phyloP scores from a whole-genome alignment of 2,797 vertebrate genomes.

The Enteromius anoplus region DNA sequence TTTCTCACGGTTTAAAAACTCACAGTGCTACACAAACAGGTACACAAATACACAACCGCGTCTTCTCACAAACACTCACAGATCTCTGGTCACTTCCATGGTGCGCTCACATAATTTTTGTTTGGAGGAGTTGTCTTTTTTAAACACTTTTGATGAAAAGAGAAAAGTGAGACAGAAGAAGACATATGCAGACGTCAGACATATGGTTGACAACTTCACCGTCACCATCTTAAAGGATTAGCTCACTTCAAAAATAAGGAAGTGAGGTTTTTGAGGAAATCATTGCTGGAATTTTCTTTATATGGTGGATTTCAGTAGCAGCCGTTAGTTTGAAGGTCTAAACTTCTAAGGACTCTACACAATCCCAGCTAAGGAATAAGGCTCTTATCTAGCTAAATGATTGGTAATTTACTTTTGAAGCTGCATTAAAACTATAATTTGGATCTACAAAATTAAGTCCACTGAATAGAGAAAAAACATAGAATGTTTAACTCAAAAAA shows the following conservation, averaged over 20 bases:
- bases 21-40: conserved; percentile 44
- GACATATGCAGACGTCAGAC: not conserved
- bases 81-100: not conserved
- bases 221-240: not conserved
- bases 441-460: not conserved
- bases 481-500: not conserved
- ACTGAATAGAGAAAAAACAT: not conserved
- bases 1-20: conserved; percentile 76
- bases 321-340: too few species aligned
- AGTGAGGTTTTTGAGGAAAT: not conserved
- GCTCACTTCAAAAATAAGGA: not conserved
- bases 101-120: not conserved
- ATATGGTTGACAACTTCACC: not conserved
- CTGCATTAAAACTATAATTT: not conserved
- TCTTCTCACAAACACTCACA: conserved; percentile 23
- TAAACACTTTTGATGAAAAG: not conserved
- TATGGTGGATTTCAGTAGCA: too few species aligned
- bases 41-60: conserved; percentile 18
- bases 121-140: not conserved
- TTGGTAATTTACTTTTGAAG: not conserved
- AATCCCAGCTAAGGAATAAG: too few species aligned
- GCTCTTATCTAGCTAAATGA: too few species aligned
- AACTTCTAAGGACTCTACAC: too few species aligned
- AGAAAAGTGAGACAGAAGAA: too few species aligned
- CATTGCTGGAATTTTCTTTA: too few species aligned